Evolutionary conservation across 2,888 invertebrate species (phyloP), one percentile per base, ranked within the genome.

Genomic region (Argyra leucocephala): DNA sequence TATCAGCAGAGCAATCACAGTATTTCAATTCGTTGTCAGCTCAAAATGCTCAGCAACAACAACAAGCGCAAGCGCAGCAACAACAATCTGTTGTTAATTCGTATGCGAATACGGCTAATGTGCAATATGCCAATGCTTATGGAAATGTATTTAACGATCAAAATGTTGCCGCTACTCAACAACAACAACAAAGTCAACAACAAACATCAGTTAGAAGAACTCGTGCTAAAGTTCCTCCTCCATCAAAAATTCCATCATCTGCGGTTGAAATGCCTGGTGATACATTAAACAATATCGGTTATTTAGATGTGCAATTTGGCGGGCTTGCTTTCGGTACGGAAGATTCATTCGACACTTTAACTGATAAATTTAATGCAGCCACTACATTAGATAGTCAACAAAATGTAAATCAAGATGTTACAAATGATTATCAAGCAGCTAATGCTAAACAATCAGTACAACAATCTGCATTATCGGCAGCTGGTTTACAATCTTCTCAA

Each of bases 221-320:
- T 65, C 88, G 90, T 66, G 88, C 90, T 31, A 80, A 91, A 70
- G 85, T 91, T 66, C 92, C 92, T 23, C 92, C 92, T 31, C 91
- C 92, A 7, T 91, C 91, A 58, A 93, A 91, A 83, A 97, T 97
- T 74, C 96, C 96, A 59, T 85, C 92, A 64, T 89, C 89, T 66
- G 96, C 96, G 23, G 96, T 97, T 57, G 96, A 96, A 81, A 96
- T 96, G 96, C 96, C 96, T 0, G 95, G 92, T 69, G 93, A 93
- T 73, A 83, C 89, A 66, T 82, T 86, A 18, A 86, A 86, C 67
- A 86, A 86, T 69, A 86, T 87, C 70, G 85, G 84, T 69, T 88
- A 89, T 78, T 83, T 96, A 71, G 96, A 96, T 81, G 93, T 96
- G 70, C 95, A 96, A 82, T 96, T 96, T 80, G 95, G 95, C 37